Conservation (phyloP, 1,140 invertebrate genomes). For the Nilaparvata lugens region DNA sequence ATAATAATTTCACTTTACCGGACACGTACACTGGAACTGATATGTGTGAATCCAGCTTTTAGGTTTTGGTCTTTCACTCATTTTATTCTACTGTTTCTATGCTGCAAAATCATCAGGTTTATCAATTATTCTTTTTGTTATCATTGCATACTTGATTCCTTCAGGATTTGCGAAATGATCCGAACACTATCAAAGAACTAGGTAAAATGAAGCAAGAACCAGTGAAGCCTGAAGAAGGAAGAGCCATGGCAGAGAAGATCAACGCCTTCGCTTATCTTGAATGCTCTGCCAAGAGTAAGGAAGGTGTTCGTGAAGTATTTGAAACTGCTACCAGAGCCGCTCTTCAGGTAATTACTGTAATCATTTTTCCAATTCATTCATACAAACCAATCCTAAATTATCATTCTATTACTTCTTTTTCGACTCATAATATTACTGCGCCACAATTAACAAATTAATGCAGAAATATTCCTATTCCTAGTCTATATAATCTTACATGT, state of each 20-base stretch:
- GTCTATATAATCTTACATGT: too few relatives aligned
- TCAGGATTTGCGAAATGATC: slow-evolving; percentile 81
- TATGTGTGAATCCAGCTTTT: too few relatives aligned
- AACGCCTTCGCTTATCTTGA: slow-evolving; percentile 98
- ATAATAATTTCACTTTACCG: too few relatives aligned
- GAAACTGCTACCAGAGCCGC: slow-evolving; percentile 98
- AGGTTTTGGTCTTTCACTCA: too few relatives aligned
- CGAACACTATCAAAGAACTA: slow-evolving; percentile 90
- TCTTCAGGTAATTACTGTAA: slow-evolving; percentile 70
- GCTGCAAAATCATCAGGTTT: too few relatives aligned
- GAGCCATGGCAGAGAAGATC: slow-evolving; percentile 98
- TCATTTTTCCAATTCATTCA: background rate
- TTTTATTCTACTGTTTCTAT: too few relatives aligned
- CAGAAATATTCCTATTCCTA: too few relatives aligned
- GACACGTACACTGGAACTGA: too few relatives aligned
- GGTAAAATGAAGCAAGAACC: slow-evolving; percentile 99
- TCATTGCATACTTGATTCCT: too few relatives aligned
- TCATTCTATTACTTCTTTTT: background rate
- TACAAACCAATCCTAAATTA: background rate
- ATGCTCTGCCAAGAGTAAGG: slow-evolving; percentile 99
- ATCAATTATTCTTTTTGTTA: background rate
- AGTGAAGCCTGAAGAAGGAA: slow-evolving; percentile 93
- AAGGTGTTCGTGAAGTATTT: slow-evolving; percentile 97
- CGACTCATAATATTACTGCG: background rate
- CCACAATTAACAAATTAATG: too few relatives aligned